phyloP scores from a whole-genome alignment of 2,113 vertebrate genomes.

The Mustela lutreola region DNA sequence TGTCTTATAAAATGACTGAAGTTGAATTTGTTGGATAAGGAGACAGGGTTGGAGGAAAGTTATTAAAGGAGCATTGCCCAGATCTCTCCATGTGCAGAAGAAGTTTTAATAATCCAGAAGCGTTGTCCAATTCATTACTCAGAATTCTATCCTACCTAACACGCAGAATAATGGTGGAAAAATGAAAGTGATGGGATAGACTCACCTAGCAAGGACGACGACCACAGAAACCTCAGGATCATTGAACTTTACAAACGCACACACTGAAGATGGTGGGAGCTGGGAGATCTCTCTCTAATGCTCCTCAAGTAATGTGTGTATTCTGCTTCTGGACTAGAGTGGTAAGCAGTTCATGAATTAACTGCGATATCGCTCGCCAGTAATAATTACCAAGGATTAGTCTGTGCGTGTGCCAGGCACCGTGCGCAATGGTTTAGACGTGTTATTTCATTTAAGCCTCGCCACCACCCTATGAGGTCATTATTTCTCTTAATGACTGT shows the following conservation, averaged over 20 bases:
- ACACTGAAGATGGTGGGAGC: neutral
- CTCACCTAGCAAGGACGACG: neutral
- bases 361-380: neutral
- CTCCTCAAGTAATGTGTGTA: neutral
- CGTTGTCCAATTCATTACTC: neutral
- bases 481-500: neutral
- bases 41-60: conserved; percentile 27
- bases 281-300: neutral
- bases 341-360: conserved; percentile 2
- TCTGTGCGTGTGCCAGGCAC: neutral
- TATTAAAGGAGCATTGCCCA: conserved; percentile 57
- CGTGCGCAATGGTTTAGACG: neutral
- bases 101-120: conserved; percentile 58
- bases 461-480: neutral
- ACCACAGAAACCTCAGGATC: neutral
- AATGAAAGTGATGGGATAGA: neutral
- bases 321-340: neutral
- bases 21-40: conserved; percentile 43
- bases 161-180: conserved; percentile 6
- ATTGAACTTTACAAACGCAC: neutral
- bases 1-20: conserved; percentile 23
- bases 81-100: neutral
- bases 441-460: neutral
- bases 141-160: neutral
- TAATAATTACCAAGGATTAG: neutral